Percentiles rank a stretch among this genome's conserved stretches.
Conservation (phyloP, 2,888 invertebrate genomes). For the Catocala nupta region DNA sequence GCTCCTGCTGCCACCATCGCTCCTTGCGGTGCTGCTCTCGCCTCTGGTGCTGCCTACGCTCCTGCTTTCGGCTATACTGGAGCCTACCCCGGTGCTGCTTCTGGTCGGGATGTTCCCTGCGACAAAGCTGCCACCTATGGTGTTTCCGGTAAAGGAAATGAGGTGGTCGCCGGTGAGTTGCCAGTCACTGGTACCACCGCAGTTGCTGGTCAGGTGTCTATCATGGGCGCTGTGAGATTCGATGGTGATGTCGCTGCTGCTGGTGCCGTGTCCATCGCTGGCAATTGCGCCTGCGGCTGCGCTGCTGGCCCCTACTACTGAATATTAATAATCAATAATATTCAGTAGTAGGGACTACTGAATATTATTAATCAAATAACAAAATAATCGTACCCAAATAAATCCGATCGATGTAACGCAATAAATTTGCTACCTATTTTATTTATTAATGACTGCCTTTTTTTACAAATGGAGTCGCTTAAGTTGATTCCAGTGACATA, state of each 20-base stretch:
- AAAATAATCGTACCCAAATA: too few relatives aligned
- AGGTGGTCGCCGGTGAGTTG: too few relatives aligned
- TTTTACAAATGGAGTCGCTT: too few relatives aligned
- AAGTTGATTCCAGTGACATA: too few relatives aligned
- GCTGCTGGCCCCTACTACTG: conserved; percentile 19
- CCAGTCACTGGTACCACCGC: conserved; percentile 57
- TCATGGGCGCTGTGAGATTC: conserved; percentile 62
- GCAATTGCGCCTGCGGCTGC: conserved; percentile 61
- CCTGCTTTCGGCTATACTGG: not conserved
- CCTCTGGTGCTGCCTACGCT: not conserved
- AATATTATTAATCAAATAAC: too few relatives aligned
- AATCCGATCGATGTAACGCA: too few relatives aligned
- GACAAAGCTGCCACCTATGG: conserved; percentile 38
- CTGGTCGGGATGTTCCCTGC: not conserved
- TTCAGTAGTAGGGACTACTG: too few relatives aligned
- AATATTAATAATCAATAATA: too few relatives aligned
- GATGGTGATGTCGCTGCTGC: conserved; percentile 62
- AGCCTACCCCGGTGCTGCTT: not conserved
- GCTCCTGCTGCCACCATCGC: too few relatives aligned
- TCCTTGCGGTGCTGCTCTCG: too few relatives aligned
- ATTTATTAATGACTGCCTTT: too few relatives aligned
- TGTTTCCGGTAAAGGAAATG: conserved; percentile 51
- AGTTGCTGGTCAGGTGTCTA: conserved; percentile 60
- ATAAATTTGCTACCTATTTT: too few relatives aligned
- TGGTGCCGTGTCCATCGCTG: conserved; percentile 62